These are phyloP conservation scores for Bombyx huttoni DNA, from an alignment of 2,888 invertebrate species.

Conservation along the genomic window DNA sequence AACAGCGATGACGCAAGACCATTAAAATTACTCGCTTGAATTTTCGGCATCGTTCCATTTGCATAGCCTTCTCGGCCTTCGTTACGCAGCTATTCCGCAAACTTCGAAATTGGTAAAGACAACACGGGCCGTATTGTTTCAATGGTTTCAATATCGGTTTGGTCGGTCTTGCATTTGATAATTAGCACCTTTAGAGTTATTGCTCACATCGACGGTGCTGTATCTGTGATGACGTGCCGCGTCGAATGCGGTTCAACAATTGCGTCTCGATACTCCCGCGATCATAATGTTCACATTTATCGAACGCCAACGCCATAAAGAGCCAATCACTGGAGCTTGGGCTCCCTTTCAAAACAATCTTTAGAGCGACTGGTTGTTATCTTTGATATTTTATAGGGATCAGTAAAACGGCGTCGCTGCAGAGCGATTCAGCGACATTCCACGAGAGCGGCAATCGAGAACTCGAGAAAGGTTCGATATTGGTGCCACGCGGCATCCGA, in stretches of 20 bases:
- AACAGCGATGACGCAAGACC: slow-evolving; percentile 68
- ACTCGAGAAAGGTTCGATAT: slow-evolving; percentile 20
- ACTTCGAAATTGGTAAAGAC: slow-evolving; percentile 67
- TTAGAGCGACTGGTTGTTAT: slow-evolving; percentile 63
- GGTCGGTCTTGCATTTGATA: slow-evolving; percentile 66
- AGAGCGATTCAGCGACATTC: slow-evolving; percentile 65
- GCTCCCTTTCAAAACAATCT: slow-evolving; percentile 43
- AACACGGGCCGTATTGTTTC: slow-evolving; percentile 67
- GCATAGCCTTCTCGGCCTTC: slow-evolving; percentile 65
- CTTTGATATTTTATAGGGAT: slow-evolving; percentile 70
- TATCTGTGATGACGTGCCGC: slow-evolving; percentile 8
- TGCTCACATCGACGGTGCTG: slow-evolving; percentile 27
- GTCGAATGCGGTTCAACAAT: slow-evolving; percentile 18
- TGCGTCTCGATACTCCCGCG: slow-evolving; percentile 33
- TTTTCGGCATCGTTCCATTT: slow-evolving; percentile 69
- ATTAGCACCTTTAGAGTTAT: slow-evolving; percentile 56
- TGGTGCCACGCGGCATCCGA: slow-evolving; percentile 32
- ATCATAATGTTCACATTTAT: slow-evolving; percentile 54
- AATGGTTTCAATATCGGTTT: slow-evolving; percentile 66
- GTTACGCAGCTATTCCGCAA: slow-evolving; percentile 69
- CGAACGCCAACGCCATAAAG: slow-evolving; percentile 58
- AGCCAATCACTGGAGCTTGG: slow-evolving; percentile 49
- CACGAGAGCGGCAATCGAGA: slow-evolving; percentile 28
- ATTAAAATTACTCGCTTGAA: slow-evolving; percentile 63
- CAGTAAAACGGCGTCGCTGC: slow-evolving; percentile 68